Evolutionary conservation across 2,888 invertebrate species (phyloP).

Genomic region (Abscondita cerata): DNA sequence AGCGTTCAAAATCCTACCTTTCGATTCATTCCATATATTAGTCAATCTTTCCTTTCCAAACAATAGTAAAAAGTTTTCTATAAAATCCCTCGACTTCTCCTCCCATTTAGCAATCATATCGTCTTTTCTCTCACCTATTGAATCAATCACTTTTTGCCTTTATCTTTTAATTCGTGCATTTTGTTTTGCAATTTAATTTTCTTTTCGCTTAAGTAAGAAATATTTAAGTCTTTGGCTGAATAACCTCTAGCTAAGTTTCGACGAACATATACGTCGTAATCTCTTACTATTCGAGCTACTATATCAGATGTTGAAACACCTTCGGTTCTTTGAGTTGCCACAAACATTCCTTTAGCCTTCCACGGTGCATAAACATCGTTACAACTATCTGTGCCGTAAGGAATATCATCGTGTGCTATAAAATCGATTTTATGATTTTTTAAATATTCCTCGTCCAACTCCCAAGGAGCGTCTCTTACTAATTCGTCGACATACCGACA

Average conservation of each 20-base stretch:
- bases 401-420: slow-evolving; percentile 98
- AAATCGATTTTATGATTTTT: slow-evolving; percentile 97
- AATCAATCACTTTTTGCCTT: slow-evolving; percentile 86
- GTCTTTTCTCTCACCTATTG: slow-evolving; percentile 82
- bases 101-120: slow-evolving; percentile 97
- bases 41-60: slow-evolving; percentile 90
- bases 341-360: slow-evolving; percentile 97
- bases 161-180: slow-evolving; percentile 94
- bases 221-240: slow-evolving; percentile 97
- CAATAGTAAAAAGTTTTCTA: slow-evolving; percentile 92
- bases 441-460: slow-evolving; percentile 87
- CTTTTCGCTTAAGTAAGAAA: slow-evolving; percentile 97
- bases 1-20: slow-evolving; percentile 88
- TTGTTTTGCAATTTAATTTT: slow-evolving; percentile 96
- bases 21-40: slow-evolving; percentile 92
- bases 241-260: slow-evolving; percentile 97
- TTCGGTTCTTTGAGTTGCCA: slow-evolving; percentile 95
- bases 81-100: slow-evolving; percentile 96
- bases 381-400: slow-evolving; percentile 87
- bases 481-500: slow-evolving; percentile 99
- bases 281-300: slow-evolving; percentile 96
- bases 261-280: slow-evolving; percentile 98
- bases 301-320: slow-evolving; percentile 97
- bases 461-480: slow-evolving; percentile 95
- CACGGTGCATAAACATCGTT: slow-evolving; percentile 88